Evolutionary conservation across 2,113 vertebrate genomes (phyloP).

Genomic region (Anolis carolinensis): DNA sequence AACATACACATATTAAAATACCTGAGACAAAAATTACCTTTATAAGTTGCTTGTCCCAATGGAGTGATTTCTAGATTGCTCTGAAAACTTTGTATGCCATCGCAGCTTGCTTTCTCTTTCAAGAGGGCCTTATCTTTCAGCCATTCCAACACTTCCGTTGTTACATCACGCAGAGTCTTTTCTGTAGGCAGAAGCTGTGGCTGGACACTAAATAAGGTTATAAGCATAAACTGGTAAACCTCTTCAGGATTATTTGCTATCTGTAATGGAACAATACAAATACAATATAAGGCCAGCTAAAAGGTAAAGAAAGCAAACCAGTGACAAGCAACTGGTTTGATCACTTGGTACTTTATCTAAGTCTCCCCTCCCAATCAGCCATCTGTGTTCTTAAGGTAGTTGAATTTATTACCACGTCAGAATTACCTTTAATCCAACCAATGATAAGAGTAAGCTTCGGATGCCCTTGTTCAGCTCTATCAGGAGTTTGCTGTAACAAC

Average conservation of each 20-base stretch:
- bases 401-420: slow-evolving; percentile 1
- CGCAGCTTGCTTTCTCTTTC: slow-evolving; percentile 27
- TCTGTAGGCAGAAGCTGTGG: slow-evolving; percentile 77
- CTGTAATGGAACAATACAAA: slow-evolving; percentile 71
- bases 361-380: neutral
- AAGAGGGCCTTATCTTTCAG: slow-evolving; percentile 85
- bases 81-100: slow-evolving; percentile 41
- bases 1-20: too few species aligned
- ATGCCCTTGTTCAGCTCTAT: slow-evolving; percentile 81
- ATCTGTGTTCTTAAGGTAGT: neutral
- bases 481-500: slow-evolving; percentile 88
- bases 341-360: neutral
- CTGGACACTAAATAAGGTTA: slow-evolving; percentile 88
- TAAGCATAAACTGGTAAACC: slow-evolving; percentile 79
- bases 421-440: slow-evolving; percentile 90
- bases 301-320: neutral
- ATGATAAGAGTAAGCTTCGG: slow-evolving; percentile 86
- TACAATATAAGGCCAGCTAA: slow-evolving; percentile 27
- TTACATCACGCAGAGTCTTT: slow-evolving; percentile 78
- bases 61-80: slow-evolving; percentile 79
- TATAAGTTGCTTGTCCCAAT: slow-evolving; percentile 88
- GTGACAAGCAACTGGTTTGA: neutral
- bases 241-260: slow-evolving; percentile 78
- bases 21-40: slow-evolving; percentile 75
- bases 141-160: slow-evolving; percentile 72